Base-by-base conservation (phyloP, 2,888 invertebrate genomes). In the Chelonus formosanus region DNA sequence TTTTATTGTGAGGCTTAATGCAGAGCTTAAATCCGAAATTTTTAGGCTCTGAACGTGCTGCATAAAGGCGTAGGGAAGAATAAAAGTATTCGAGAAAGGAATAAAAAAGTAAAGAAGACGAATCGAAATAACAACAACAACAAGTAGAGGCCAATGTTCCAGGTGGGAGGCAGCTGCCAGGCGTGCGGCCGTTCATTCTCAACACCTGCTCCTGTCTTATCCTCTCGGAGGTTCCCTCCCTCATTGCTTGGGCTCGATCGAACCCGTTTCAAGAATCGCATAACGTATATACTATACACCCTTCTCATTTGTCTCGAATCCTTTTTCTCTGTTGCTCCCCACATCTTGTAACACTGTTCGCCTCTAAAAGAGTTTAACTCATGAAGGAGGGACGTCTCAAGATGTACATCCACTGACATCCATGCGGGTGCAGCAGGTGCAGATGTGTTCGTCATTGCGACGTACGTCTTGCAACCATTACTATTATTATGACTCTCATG, bases 121-220 rank as follows among this genome's bases (percentile, higher is more conserved):
- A 55, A 54, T 20, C 43, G 47, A 63, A 62, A 63, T 48, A 66
- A 61, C 56, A 65, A 65, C 34, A 61, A 44, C 40, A 20, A 57
- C 50, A 45, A 36, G 48, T 20, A 43, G 66, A 65, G 67, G 68
- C 65, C 63, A 74, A 73, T 70, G 70, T 78, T 78, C 84, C 83
- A 83, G 83, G 82, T 83, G 83, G 83, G 82, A 83, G 83, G 82
- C 83, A 83, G 84, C 83, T 83, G 84, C 78, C 75, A 81, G 73
- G 76, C 82, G 82, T 75, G 71, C 73, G 74, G 67, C 63, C 64
- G 67, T 65, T 57, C 62, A 60, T 57, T 35, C 69, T 71, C 73
- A 78, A 80, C 82, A 82, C 82, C 82, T 82, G 82, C 79, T 76
- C 77, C 74, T 74, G 64, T 50, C 36, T 52, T 44, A 53, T 58